Evolutionary conservation across 2,888 invertebrate species (phyloP).

Genomic region (Lepidonotus clava): DNA sequence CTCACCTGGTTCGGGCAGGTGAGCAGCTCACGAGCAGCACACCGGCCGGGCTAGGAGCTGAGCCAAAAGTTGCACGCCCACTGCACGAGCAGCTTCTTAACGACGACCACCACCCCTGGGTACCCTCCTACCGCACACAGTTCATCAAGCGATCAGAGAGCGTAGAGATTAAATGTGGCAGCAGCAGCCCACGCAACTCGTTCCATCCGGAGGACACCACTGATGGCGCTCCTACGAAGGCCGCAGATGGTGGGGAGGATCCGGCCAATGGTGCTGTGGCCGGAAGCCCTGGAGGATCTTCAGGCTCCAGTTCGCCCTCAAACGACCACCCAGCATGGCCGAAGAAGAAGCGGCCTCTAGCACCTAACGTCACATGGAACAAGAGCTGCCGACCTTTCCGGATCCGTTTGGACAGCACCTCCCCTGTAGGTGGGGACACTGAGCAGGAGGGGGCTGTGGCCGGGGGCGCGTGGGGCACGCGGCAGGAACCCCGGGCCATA

Average conservation of each 20-base stretch:
- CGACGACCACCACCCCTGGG: neutral
- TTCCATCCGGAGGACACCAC: slow-evolving; percentile 17
- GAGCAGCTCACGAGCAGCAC: slow-evolving; percentile 14
- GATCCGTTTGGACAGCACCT: slow-evolving; percentile 13
- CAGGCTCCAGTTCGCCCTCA: slow-evolving; percentile 1
- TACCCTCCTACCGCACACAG: slow-evolving; percentile 45
- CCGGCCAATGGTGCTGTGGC: neutral
- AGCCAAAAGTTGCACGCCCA: neutral
- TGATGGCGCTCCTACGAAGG: neutral
- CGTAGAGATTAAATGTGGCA: slow-evolving; percentile 54
- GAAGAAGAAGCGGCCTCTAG: neutral
- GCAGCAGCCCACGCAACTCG: slow-evolving; percentile 56
- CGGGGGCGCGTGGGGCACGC: neutral
- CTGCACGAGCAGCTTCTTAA: neutral
- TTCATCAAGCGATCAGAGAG: slow-evolving; percentile 57
- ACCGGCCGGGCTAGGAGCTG: neutral
- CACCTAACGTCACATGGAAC: slow-evolving; percentile 45
- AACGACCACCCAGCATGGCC: neutral
- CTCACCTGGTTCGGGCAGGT: neutral
- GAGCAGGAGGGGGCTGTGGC: neutral
- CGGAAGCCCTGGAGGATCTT: neutral
- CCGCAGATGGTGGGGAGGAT: neutral
- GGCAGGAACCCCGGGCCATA: neutral
- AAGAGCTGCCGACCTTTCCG: slow-evolving; percentile 44
- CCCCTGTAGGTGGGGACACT: neutral